Evolutionary conservation across 92 coral and sea anemone genomes (phyloP).

Genomic region (Nematostella vectensis): DNA sequence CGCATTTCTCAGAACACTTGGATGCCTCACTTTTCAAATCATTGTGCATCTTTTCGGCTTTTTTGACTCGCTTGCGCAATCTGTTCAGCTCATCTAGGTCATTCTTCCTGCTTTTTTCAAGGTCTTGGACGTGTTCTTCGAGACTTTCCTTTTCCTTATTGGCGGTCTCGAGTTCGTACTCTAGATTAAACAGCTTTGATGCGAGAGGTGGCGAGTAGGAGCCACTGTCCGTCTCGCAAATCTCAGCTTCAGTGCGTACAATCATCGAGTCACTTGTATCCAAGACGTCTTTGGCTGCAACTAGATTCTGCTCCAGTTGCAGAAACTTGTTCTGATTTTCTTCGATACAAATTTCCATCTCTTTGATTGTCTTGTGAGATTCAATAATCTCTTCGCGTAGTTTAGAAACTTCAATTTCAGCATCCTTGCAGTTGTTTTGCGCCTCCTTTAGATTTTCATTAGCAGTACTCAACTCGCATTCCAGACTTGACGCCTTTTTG

Average conservation of each 20-base stretch:
- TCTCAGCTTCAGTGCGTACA: conserved; percentile 18
- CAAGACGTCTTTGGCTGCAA: conserved; percentile 24
- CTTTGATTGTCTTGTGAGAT: conserved; percentile 49
- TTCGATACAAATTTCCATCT: conserved; percentile 50
- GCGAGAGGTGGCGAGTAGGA: conserved; percentile 20
- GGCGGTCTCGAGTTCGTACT: conserved; percentile 37
- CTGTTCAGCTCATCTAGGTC: conserved; percentile 45
- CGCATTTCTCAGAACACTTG: conserved; percentile 30
- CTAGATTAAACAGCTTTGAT: conserved; percentile 31
- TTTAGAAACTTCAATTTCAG: conserved; percentile 38
- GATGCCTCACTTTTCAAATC: conserved; percentile 28
- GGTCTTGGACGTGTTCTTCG: conserved; percentile 41
- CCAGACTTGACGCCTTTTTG: conserved; percentile 52
- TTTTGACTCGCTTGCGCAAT: conserved; percentile 32
- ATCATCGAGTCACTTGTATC: conserved; percentile 19
- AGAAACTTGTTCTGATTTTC: conserved; percentile 51
- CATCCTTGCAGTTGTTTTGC: conserved; percentile 19
- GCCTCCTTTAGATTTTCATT: conserved; percentile 32
- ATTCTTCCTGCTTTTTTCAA: conserved; percentile 33
- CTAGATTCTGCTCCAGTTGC: conserved; percentile 41
- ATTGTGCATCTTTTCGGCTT: conserved; percentile 33
- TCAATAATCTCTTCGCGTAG: conserved; percentile 49
- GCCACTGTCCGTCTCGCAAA: conserved; percentile 17
- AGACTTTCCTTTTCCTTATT: conserved; percentile 37
- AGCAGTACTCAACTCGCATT: conserved; percentile 48